phyloP scores from a whole-genome alignment of 2,888 invertebrate species.

The Ischnus inquisitorius region DNA sequence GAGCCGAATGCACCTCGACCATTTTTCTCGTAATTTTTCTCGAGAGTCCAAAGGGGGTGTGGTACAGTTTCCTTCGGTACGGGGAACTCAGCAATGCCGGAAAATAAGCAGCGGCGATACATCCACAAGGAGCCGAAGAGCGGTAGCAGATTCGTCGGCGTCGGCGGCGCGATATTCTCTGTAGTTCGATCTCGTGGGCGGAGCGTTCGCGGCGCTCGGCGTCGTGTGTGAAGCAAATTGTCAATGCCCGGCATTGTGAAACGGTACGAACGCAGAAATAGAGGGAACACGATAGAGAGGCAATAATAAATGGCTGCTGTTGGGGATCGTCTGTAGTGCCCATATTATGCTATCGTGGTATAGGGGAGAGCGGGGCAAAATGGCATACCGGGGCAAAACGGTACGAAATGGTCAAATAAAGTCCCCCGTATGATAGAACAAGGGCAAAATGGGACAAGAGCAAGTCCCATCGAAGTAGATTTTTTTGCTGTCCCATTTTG shows the following conservation, averaged over 20 bases:
- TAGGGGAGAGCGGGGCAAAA: not conserved
- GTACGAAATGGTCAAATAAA: no score
- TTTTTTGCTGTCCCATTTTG: no score
- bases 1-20: not conserved
- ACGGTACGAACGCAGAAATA: slow-evolving; percentile 51
- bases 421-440: no score
- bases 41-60: not conserved
- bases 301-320: slow-evolving; percentile 82
- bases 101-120: not conserved
- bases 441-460: no score
- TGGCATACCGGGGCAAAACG: no score
- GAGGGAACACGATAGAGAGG: slow-evolving; percentile 68
- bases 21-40: slow-evolving; percentile 23
- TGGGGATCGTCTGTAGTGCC: slow-evolving; percentile 71
- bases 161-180: slow-evolving; percentile 72
- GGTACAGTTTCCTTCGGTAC: slow-evolving; percentile 10
- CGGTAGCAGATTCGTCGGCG: slow-evolving; percentile 23
- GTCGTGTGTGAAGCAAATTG: slow-evolving; percentile 83
- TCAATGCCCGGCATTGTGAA: slow-evolving; percentile 82
- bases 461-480: no score
- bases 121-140: not conserved
- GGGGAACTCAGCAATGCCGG: slow-evolving; percentile 7
- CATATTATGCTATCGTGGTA: slow-evolving; percentile 57
- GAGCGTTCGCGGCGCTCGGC: slow-evolving; percentile 82
- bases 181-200: slow-evolving; percentile 83